Evolutionary conservation across 2,797 vertebrate genomes (phyloP).

Genomic region (Graptemys geographica): DNA sequence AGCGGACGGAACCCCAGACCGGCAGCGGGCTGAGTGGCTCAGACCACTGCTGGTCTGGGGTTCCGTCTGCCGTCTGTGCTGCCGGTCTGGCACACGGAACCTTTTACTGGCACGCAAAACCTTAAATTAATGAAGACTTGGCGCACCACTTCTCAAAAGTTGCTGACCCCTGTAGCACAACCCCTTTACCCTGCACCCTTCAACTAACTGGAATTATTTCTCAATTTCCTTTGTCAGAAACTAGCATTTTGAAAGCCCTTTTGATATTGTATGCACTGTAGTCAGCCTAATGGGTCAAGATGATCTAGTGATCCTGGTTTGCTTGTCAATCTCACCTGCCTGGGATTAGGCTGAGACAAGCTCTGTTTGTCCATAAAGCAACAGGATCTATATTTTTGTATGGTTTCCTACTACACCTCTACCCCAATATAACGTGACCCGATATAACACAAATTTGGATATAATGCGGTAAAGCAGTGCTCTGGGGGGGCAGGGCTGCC

Average conservation of each 20-base stretch:
- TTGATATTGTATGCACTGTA: constrained; percentile 73
- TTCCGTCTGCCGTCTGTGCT: too few species aligned
- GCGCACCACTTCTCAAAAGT: too few species aligned
- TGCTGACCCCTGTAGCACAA: constrained; percentile 46
- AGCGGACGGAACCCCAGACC: too few species aligned
- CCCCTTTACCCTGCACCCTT: constrained; percentile 66
- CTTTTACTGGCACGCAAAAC: too few species aligned
- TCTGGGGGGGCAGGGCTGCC: too few species aligned
- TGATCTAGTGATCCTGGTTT: constrained; percentile 54
- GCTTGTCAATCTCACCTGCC: constrained; percentile 65
- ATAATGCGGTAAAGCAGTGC: too few species aligned
- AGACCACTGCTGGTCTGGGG: too few species aligned
- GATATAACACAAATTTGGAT: too few species aligned
- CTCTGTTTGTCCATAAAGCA: constrained; percentile 41
- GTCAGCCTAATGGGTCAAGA: constrained; percentile 69
- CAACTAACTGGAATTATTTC: constrained; percentile 74
- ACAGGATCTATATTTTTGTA: constrained; percentile 25
- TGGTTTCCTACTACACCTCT: neutral
- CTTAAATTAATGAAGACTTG: too few species aligned
- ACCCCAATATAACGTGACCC: too few species aligned
- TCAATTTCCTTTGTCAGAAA: constrained; percentile 76
- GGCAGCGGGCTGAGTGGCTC: too few species aligned
- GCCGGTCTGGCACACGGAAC: too few species aligned
- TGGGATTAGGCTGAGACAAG: constrained; percentile 58
- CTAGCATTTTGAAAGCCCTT: constrained; percentile 77